Percentiles rank a stretch among this genome's conserved stretches.
Evolutionary conservation across 2,888 invertebrate genomes (phyloP).

Genomic region (Xanthia togata): DNA sequence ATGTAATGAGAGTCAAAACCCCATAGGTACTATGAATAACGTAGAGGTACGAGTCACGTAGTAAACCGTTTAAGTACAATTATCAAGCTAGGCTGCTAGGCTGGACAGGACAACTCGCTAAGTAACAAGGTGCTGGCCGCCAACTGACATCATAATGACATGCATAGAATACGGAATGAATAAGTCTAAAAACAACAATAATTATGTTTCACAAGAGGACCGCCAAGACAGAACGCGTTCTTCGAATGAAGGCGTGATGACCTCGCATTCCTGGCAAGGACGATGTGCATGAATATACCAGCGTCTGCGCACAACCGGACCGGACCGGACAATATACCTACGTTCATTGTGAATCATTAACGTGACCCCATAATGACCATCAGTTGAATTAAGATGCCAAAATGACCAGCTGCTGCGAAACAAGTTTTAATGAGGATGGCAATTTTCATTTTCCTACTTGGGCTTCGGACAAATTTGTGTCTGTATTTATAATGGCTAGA

Average conservation of each 20-base stretch:
- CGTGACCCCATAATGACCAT: constrained; percentile 61
- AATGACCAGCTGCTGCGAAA: constrained; percentile 56
- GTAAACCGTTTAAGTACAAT: constrained; percentile 61
- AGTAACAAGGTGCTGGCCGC: constrained; percentile 74
- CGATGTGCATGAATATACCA: constrained; percentile 80
- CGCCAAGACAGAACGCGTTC: constrained; percentile 82
- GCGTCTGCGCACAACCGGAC: constrained; percentile 65
- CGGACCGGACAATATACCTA: constrained; percentile 63
- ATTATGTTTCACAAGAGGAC: constrained; percentile 85
- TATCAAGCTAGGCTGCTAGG: constrained; percentile 57
- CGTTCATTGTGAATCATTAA: constrained; percentile 67
- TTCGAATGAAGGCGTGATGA: constrained; percentile 84
- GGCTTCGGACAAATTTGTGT: constrained; percentile 17
- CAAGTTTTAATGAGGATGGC: constrained; percentile 57
- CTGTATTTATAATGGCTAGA: constrained; percentile 31
- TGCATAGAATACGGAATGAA: constrained; percentile 84
- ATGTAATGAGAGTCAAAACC: constrained; percentile 31
- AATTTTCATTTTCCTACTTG: constrained; percentile 48
- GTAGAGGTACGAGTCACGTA: constrained; percentile 39
- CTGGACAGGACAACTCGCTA: constrained; percentile 61
- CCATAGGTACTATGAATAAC: constrained; percentile 20
- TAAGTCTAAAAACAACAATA: constrained; percentile 79
- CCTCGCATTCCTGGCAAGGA: constrained; percentile 91
- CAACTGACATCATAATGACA: constrained; percentile 80
- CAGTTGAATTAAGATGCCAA: constrained; percentile 59